A percentile compares a stretch with the other conserved stretches of the same genome.
Evolutionary conservation across 2,113 vertebrate species (phyloP).

Genomic region (Gavialis gangeticus): DNA sequence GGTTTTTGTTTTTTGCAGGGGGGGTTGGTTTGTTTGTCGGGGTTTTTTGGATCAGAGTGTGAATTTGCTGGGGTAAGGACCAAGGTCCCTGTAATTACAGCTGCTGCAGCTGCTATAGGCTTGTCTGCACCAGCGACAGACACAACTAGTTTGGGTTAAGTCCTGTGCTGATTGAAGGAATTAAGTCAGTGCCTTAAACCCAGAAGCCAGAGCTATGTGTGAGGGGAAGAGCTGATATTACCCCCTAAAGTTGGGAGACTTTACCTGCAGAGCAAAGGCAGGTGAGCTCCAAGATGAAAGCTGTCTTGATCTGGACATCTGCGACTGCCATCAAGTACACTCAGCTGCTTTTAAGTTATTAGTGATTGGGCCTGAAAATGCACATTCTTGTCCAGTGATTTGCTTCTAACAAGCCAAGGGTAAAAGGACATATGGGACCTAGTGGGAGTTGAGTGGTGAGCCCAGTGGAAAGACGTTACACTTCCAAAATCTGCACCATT

Average conservation of each 20-base stretch:
- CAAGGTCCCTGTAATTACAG: too few relatives aligned
- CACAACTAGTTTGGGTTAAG: background rate
- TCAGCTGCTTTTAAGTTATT: conserved; percentile 32
- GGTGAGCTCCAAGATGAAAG: conserved; percentile 51
- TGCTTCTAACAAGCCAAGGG: conserved; percentile 71
- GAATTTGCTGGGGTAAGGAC: too few relatives aligned
- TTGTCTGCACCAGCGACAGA: background rate
- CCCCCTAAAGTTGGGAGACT: background rate
- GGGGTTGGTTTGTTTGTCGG: too few relatives aligned
- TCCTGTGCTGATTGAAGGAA: background rate
- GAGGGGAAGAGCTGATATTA: background rate
- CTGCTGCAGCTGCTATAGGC: too few relatives aligned
- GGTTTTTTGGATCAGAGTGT: too few relatives aligned
- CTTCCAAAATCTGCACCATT: background rate
- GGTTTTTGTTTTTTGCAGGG: too few relatives aligned
- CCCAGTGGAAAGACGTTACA: background rate
- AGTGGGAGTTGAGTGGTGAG: conserved; percentile 1
- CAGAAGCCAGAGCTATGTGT: fast-evolving
- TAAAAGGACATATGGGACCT: conserved; percentile 41
- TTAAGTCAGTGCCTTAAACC: background rate
- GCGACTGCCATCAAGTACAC: conserved; percentile 25
- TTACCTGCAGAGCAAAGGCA: conserved; percentile 2
- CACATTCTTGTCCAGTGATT: conserved; percentile 41
- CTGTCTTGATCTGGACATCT: conserved; percentile 43
- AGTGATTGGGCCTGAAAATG: conserved; percentile 14